Percentiles rank a stretch among this genome's conserved stretches.
Evolutionary conservation across 2,888 invertebrate species (phyloP).

Genomic region (Lithophane ornitopus): DNA sequence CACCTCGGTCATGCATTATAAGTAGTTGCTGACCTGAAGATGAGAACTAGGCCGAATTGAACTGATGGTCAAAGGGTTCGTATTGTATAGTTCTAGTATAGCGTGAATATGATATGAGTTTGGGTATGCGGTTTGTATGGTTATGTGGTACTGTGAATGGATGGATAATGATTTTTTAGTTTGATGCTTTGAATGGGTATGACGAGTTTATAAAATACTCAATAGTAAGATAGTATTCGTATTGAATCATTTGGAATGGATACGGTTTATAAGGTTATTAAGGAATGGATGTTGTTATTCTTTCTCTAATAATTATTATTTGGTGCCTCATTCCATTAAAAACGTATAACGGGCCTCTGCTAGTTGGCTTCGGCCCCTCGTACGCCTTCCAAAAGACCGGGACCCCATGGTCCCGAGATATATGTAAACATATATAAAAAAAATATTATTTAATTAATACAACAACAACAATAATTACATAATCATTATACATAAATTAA

Average conservation of each 20-base stretch:
- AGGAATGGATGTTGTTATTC: background rate
- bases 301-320: no score
- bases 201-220: background rate
- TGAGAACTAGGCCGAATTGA: constrained; percentile 51
- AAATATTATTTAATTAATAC: no score
- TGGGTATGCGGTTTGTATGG: background rate
- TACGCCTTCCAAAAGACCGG: no score
- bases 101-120: constrained; percentile 45
- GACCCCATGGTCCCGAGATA: no score
- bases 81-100: constrained; percentile 34
- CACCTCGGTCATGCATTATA: constrained; percentile 76
- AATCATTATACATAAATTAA: no score
- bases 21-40: constrained; percentile 71
- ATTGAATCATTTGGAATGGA: background rate
- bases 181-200: background rate
- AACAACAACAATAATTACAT: no score
- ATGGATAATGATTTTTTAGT: constrained; percentile 6
- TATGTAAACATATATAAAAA: no score
- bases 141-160: background rate
- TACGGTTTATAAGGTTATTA: background rate
- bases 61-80: constrained; percentile 58
- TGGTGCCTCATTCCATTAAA: no score
- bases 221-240: background rate
- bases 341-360: no score
- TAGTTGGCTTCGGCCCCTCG: no score